A percentile compares a stretch with the other conserved stretches of the same genome.
Evolutionary conservation across 2,113 vertebrate species (phyloP).

Genomic region (Hepsetus odoe): DNA sequence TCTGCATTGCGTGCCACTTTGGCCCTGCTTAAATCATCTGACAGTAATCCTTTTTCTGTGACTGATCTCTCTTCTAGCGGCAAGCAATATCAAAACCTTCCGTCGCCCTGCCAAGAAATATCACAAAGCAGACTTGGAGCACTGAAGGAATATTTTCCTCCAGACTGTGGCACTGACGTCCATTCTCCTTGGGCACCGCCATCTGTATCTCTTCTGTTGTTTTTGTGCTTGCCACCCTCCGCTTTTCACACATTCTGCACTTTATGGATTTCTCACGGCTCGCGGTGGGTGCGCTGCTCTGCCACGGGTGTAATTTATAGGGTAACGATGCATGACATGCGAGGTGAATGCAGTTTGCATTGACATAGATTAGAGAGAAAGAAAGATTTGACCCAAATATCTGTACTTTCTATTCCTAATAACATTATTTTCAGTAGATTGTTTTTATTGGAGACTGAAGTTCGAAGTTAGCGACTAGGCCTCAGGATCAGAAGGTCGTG

Average conservation of each 20-base stretch:
- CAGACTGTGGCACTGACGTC: background rate
- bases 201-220: conserved; percentile 29
- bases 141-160: background rate
- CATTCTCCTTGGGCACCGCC: background rate
- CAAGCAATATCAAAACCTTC: conserved; percentile 19
- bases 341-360: conserved; percentile 48
- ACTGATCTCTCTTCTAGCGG: conserved; percentile 20
- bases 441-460: too few species aligned
- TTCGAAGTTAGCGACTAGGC: too few species aligned
- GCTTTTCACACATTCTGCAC: background rate
- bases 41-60: conserved; percentile 18
- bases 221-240: background rate
- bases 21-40: conserved; percentile 7
- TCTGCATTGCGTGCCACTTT: background rate
- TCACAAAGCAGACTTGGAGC: background rate
- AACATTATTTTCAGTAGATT: too few species aligned
- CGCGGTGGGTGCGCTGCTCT: background rate
- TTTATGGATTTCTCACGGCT: background rate
- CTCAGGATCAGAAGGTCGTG: too few species aligned
- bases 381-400: conserved; percentile 20
- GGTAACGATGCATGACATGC: conserved; percentile 48
- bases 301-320: conserved; percentile 20
- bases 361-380: conserved; percentile 21
- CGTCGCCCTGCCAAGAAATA: conserved; percentile 1
- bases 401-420: too few species aligned